phyloP scores from a whole-genome alignment of 2,888 invertebrate genomes.

The Drosophila neotestacea region DNA sequence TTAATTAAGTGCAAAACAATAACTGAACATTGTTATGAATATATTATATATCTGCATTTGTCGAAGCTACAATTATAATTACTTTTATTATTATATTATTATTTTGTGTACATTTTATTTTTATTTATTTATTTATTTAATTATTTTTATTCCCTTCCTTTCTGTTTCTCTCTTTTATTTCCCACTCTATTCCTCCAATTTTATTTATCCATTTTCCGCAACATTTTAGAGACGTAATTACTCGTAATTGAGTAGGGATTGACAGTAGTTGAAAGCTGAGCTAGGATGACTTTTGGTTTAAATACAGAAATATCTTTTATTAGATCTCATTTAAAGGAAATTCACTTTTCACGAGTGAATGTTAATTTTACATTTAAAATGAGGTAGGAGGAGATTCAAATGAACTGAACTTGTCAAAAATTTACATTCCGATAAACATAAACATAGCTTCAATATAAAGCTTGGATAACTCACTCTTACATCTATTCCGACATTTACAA shows the following conservation, averaged over 20 bases:
- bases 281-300: neutral
- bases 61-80: too few relatives aligned
- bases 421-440: neutral
- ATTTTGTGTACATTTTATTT: too few relatives aligned
- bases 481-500: too few relatives aligned
- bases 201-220: neutral
- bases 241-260: conserved; percentile 22
- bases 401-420: neutral
- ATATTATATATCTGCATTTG: too few relatives aligned
- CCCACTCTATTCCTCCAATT: too few relatives aligned
- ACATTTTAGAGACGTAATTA: conserved; percentile 5
- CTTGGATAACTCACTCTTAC: neutral
- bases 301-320: neutral
- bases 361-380: neutral
- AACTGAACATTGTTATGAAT: too few relatives aligned
- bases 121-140: too few relatives aligned
- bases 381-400: neutral
- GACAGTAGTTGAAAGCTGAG: conserved; percentile 4
- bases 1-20: too few relatives aligned
- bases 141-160: too few relatives aligned
- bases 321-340: neutral
- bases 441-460: neutral
- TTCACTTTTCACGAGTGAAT: neutral
- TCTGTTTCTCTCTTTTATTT: too few relatives aligned
- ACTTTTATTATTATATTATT: too few relatives aligned